Base-by-base conservation (phyloP, 2,888 invertebrate species). In the Harpalus rubripes region DNA sequence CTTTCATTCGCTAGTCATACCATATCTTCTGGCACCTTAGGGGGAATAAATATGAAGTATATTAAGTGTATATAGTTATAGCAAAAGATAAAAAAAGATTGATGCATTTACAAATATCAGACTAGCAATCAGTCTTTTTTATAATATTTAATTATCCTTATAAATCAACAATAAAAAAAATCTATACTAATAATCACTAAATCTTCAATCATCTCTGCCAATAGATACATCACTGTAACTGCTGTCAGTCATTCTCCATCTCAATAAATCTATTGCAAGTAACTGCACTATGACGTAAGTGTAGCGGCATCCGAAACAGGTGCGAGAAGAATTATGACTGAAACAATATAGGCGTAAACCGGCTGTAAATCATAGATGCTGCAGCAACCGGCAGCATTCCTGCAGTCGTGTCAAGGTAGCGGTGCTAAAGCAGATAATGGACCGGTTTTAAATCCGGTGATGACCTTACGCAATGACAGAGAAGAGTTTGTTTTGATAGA, bases 371-470 rank as follows among this genome's bases (percentile, higher is more conserved):
- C 44, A 52, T 52, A 4, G 32, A 32, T 32, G 32, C 32, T 32
- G 6, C 3, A 5, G 5, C 32, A 32, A 32, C 5, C 44, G 6
- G 44, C 44, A 32, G 44, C 44, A 52, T 52, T 52, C 44, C 44
- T 52, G 44, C 44, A 12, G 32, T 6, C 12, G 44, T 52, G 44
- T 52, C 44, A 52, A 52, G 44, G 44, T 52, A 52, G 44, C 44
- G 44, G 44, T 12, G 8, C 44, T 32, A 32, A 32, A 32, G 32
- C 7, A 12, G 44, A 12, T 12, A 2, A 52, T 12, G 44, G 44
- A 52, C 44, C 44, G 10, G 44, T 52, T 52, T 52, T 52, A 52
- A 52, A 52, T 52, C 44, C 44, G 44, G 44, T 52, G 44, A 52
- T 10, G 44, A 52, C 44, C 44, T 52, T 52, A 52, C 44, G 44